phyloP scores from a whole-genome alignment of 2,888 invertebrate genomes.

The Panzeria rudis region DNA sequence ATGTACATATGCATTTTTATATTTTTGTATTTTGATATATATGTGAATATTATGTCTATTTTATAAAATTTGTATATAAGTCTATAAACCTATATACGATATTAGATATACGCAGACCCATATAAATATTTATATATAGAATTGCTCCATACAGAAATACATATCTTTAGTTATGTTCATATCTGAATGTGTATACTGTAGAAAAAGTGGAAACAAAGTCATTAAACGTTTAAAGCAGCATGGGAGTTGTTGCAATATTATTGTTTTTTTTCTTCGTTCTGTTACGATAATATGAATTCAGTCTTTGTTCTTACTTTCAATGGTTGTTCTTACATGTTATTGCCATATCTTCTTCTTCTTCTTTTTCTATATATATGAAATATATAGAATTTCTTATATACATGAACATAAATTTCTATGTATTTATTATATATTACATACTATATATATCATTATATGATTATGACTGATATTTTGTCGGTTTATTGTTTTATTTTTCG shows the following conservation, averaged over 20 bases:
- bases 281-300: constrained; percentile 41
- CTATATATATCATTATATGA: constrained; percentile 13
- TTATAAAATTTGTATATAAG: no score
- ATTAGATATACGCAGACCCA: no score
- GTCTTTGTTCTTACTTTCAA: constrained; percentile 63
- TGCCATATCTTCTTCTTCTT: constrained; percentile 29
- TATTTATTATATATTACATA: background rate
- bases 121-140: no score
- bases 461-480: constrained; percentile 43
- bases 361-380: constrained; percentile 10
- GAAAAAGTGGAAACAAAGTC: constrained; percentile 65
- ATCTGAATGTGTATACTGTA: background rate
- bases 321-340: constrained; percentile 32
- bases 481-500: constrained; percentile 1
- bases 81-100: no score
- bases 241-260: constrained; percentile 58
- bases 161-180: no score
- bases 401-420: constrained; percentile 19
- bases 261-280: constrained; percentile 25
- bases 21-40: no score
- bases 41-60: no score
- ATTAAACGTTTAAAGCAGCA: constrained; percentile 73
- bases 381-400: background rate
- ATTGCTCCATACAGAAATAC: no score
- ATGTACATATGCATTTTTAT: no score